Evolutionary conservation across 2,888 invertebrate species (phyloP), one percentile per base, ranked within the genome.

Genomic region (Plebejus argus): DNA sequence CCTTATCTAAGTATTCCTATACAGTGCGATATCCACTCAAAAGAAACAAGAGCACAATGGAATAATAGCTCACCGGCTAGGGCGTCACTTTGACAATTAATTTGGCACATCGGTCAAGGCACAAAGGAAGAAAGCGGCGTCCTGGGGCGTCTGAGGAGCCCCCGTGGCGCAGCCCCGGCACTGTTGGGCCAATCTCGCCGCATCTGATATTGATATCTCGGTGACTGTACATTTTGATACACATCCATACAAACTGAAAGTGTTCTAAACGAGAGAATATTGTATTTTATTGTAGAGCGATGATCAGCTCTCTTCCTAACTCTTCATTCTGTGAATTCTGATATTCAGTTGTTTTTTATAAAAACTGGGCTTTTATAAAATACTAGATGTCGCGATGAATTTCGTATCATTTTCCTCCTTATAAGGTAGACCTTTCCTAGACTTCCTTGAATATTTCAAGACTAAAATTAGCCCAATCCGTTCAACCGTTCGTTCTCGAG

Each of bases 61-160:
- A n/a, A 39, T 71, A 66, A 45, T 45, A 39, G 45, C 45, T 45
- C n/a, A n/a, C 10, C 20, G 20, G 72, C 39, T 39, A 79, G 45
- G 71, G 81, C 80, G 81, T 82, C 81, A 78, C 53, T 74, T 76
- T 28, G 78, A 81, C 79, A 79, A 83, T 83, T 82, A 83, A 82
- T 83, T 83, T 83, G 78, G 81, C 83, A 82, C 83, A 79, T 81
- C 80, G 78, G 79, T 79, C 74, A 74, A 53, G 74, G 28, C 78
- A 76, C 78, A 81, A 79, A 79, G 81, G 79, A 79, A 81, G 80
- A 79, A 78, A 80, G 80, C 78, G 79, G 81, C 86, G 84, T 87
- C 85, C 85, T 81, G 80, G 83, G 77, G 85, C 79, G 84, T 78
- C 81, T 81, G 82, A 85, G 85, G 84, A 28, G 88, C 85, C 84